Percentiles rank a stretch among this genome's conserved stretches.
phyloP scores from a whole-genome alignment of 2,113 vertebrate species.

The Lepus americanus region DNA sequence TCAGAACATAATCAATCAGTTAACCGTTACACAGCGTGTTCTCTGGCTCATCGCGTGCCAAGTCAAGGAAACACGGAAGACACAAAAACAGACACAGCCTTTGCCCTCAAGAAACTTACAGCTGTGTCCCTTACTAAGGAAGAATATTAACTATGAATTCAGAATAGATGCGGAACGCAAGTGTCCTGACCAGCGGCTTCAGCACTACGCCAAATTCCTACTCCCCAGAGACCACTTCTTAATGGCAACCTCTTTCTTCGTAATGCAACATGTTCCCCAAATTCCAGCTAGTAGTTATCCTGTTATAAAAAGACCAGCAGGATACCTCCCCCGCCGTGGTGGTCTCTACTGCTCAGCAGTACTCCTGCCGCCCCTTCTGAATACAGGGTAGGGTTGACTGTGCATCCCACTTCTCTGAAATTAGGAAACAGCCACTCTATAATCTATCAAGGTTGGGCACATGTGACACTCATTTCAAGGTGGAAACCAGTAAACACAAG shows the following conservation, averaged over 20 bases:
- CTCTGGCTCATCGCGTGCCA: background rate
- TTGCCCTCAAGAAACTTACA: background rate
- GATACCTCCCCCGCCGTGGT: no score
- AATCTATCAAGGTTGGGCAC: background rate
- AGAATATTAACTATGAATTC: background rate
- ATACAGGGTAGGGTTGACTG: fast-evolving
- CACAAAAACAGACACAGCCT: background rate
- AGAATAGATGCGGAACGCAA: background rate
- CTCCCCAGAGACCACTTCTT: background rate
- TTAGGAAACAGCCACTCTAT: background rate
- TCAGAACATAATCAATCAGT: background rate
- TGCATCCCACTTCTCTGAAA: background rate
- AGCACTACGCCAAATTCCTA: background rate
- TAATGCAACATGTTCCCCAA: background rate
- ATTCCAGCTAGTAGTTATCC: background rate
- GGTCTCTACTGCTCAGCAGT: background rate
- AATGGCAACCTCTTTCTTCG: background rate
- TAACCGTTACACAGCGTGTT: background rate
- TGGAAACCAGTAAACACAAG: background rate
- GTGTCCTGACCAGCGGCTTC: no score
- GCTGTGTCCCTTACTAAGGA: background rate
- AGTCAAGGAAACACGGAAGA: background rate
- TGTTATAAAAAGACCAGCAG: background rate
- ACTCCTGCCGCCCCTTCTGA: background rate
- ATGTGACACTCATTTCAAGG: background rate